Conservation (phyloP, 2,113 vertebrate genomes). For the Cercocebus atys region DNA sequence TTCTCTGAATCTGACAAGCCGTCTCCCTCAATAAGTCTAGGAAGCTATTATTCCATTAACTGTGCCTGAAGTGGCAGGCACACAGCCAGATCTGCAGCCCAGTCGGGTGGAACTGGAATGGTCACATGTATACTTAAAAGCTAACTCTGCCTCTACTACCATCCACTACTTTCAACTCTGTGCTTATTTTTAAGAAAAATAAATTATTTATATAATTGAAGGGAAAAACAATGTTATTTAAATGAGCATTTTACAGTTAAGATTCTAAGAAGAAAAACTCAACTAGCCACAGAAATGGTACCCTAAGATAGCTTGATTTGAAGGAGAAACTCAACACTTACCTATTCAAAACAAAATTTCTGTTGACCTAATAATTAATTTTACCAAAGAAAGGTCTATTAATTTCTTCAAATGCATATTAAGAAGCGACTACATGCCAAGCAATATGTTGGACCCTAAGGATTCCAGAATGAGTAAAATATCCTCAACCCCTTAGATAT, state of each 20-base stretch:
- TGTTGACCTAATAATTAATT: slow-evolving; percentile 3
- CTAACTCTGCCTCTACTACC: slow-evolving; percentile 8
- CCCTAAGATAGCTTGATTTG: neutral
- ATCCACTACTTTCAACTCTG: slow-evolving; percentile 5
- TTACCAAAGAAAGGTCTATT: slow-evolving; percentile 9
- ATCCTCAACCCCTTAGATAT: neutral
- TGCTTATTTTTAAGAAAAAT: slow-evolving; percentile 43
- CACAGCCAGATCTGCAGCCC: neutral
- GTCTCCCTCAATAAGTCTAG: slow-evolving; percentile 68
- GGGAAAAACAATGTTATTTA: slow-evolving; percentile 2
- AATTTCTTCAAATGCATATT: slow-evolving; percentile 34
- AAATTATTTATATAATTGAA: slow-evolving; percentile 30
- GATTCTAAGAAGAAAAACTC: slow-evolving; percentile 25
- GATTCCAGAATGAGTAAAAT: slow-evolving; percentile 32
- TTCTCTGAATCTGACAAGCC: slow-evolving; percentile 70
- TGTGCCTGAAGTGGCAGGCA: slow-evolving; percentile 61
- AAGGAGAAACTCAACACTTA: neutral
- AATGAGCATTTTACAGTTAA: slow-evolving; percentile 9
- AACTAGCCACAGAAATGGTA: slow-evolving; percentile 8
- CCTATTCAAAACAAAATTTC: slow-evolving; percentile 34
- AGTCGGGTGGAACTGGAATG: neutral
- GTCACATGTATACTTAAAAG: neutral
- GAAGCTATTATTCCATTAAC: slow-evolving; percentile 73
- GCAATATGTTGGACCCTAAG: neutral
- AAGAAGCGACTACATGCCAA: neutral